phyloP scores from a whole-genome alignment of 2,888 invertebrate genomes.

The Gymnosoma rotundatum region DNA sequence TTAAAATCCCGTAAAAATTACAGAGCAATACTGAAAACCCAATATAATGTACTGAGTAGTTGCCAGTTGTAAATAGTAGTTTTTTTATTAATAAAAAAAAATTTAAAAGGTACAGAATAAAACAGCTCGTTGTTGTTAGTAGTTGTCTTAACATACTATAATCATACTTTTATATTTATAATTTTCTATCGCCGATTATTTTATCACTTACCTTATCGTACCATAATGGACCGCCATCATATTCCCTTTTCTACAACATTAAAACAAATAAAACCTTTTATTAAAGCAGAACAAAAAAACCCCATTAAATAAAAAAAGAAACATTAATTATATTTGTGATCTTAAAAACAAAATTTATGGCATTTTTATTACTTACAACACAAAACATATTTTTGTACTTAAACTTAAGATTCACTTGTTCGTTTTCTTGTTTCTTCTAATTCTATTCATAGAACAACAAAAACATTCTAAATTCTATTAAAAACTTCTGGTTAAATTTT shows the following conservation, averaged over 20 bases:
- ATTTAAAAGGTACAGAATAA: too few species aligned
- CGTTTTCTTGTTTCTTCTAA: not conserved
- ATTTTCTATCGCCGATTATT: too few species aligned
- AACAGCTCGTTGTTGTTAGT: too few species aligned
- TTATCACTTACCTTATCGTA: not conserved
- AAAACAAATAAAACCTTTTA: slow-evolving; percentile 6
- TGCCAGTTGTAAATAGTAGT: too few species aligned
- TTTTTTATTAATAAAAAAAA: too few species aligned
- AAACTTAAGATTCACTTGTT: not conserved
- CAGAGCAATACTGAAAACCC: too few species aligned
- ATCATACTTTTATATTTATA: too few species aligned
- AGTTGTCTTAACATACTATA: too few species aligned
- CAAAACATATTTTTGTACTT: not conserved
- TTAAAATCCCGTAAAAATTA: too few species aligned
- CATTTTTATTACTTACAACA: slow-evolving; percentile 49
- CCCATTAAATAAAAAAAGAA: not conserved
- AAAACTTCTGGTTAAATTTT: slow-evolving; percentile 82
- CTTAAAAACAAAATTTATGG: slow-evolving; percentile 24
- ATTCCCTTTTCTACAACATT: not conserved
- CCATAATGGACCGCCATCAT: not conserved
- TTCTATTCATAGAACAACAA: not conserved
- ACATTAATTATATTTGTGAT: slow-evolving; percentile 19
- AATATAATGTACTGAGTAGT: too few species aligned
- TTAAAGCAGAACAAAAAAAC: not conserved
- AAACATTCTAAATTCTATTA: slow-evolving; percentile 28